Evolutionary conservation across 2,888 invertebrate species (phyloP).

Genomic region (Leptothorax acervorum): DNA sequence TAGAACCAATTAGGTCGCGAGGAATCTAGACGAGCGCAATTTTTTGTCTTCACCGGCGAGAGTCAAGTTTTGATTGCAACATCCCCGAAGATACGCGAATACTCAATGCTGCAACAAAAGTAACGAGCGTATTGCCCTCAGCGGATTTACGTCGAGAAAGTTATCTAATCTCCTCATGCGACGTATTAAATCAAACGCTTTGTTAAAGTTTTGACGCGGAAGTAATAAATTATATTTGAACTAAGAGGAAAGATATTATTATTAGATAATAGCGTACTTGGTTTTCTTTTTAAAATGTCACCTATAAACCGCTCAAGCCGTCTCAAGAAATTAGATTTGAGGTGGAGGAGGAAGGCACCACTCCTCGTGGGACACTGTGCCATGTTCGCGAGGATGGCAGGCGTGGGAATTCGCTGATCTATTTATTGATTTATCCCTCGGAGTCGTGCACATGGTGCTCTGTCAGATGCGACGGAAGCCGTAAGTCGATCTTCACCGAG

Average conservation of each 20-base stretch:
- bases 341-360: neutral
- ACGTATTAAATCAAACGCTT: slow-evolving; percentile 61
- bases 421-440: slow-evolving; percentile 35
- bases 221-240: slow-evolving; percentile 33
- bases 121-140: slow-evolving; percentile 19
- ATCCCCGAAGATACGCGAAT: slow-evolving; percentile 32
- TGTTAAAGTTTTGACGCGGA: slow-evolving; percentile 36
- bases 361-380: neutral
- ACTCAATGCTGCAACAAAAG: slow-evolving; percentile 20
- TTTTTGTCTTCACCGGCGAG: slow-evolving; percentile 12
- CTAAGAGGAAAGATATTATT: neutral
- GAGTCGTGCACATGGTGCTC: slow-evolving; percentile 45
- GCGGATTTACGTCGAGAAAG: neutral
- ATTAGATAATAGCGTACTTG: neutral
- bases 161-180: slow-evolving; percentile 30
- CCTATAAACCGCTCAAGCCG: neutral
- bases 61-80: slow-evolving; percentile 37
- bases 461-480: slow-evolving; percentile 68
- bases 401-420: slow-evolving; percentile 40
- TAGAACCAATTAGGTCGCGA: slow-evolving; percentile 34
- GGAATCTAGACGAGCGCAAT: slow-evolving; percentile 16
- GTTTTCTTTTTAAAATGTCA: neutral
- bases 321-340: neutral
- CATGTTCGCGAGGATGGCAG: neutral
- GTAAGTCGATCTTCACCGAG: slow-evolving; percentile 71